Evolutionary conservation across 2,797 vertebrate species (phyloP), one percentile per base, ranked within the genome.

Genomic region (Macropus fuliginosus): DNA sequence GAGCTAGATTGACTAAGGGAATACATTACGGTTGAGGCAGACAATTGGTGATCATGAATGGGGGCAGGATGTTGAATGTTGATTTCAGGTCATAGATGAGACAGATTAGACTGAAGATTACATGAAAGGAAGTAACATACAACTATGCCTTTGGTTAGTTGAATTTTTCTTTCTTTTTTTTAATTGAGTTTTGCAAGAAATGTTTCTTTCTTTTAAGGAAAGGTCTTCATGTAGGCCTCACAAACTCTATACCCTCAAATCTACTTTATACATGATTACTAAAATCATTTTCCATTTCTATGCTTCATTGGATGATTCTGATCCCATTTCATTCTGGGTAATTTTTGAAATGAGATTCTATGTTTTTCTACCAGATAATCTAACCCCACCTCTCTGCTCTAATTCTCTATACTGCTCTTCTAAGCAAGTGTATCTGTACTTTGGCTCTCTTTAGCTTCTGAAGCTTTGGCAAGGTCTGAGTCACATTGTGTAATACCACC

Each of bases 101-200:
- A n/a, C 27, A 81, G 40, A 46, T 81, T 81, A 81, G 74, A 46
- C 27, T 81, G 40, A 46, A 81, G 18, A 81, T 81, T 24, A 46
- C 40, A 81, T 46, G 74, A 81, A 10, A 10, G 16, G 62, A 16
- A 40, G 16, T 3, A 18, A 21, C 62, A 74, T 5, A 62, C 16
- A 31, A 34, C 13, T 62, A 34, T n/a, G 31, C 16, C 34, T 24
- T 95, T 62, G 40, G 59, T 16, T 54, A 90, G 89, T 14, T 90
- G 1, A 92, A 50, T 31, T 62, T 57, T 21, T 24, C 96, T 1
- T 66, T 92, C 50, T 52, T 74, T 21, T n/a, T 89, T 87, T 81
- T 40, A 94, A 81, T 28, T 91, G n/a, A 27, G 56, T 74, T 92
- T 94, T 66, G 94, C 91, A 94, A 55, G 66, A 27, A 87, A 56